A percentile compares a stretch with the other conserved stretches of the same genome.
phyloP scores from a whole-genome alignment of 2,888 invertebrate species.

The Galerucella calmariensis region DNA sequence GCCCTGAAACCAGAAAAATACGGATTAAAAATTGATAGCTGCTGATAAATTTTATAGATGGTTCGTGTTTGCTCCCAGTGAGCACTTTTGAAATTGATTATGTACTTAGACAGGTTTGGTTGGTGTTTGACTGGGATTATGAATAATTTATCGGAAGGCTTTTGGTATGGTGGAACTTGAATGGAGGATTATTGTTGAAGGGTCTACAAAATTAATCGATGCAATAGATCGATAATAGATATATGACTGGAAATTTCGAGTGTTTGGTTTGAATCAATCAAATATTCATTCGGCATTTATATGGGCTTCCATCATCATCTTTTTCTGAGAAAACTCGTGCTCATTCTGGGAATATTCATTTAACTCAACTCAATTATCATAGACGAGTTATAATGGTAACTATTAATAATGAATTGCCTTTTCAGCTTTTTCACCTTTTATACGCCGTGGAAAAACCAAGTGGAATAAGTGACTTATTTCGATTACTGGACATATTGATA shows the following conservation, averaged over 20 bases:
- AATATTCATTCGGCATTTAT: neutral
- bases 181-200: neutral
- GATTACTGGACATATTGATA: too few species aligned
- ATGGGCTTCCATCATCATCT: neutral
- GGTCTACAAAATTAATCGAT: neutral
- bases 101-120: conserved; percentile 18
- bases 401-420: too few species aligned
- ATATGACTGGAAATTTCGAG: neutral
- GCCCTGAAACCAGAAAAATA: conserved; percentile 34
- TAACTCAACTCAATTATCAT: too few species aligned
- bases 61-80: neutral
- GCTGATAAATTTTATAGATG: conserved; percentile 18
- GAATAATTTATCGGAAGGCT: conserved; percentile 5
- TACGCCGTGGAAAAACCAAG: too few species aligned
- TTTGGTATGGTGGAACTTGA: neutral
- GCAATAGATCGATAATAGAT: neutral
- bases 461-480: too few species aligned
- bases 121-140: conserved; percentile 12
- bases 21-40: conserved; percentile 15
- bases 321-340: neutral
- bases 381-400: too few species aligned
- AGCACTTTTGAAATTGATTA: conserved; percentile 11
- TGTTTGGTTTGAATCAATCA: neutral
- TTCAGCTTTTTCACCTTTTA: too few species aligned
- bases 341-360: too few species aligned